Evolutionary conservation across 2,797 vertebrate genomes (phyloP).

Genomic region (Macroramphosus scolopax): DNA sequence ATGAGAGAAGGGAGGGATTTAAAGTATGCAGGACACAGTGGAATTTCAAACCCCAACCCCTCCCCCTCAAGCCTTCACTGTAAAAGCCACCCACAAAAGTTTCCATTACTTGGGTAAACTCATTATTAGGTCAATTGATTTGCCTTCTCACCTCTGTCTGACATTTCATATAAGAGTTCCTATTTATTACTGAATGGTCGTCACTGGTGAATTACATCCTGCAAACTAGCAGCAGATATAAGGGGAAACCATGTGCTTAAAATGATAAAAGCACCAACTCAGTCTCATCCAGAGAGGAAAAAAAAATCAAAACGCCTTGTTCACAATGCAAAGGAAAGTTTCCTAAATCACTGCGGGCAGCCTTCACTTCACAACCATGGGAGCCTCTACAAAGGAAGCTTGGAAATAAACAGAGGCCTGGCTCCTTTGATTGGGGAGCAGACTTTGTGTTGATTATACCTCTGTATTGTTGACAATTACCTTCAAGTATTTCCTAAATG

Average conservation of each 20-base stretch:
- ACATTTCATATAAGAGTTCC: too few relatives aligned
- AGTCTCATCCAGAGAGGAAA: neutral
- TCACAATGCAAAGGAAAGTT: conserved; percentile 47
- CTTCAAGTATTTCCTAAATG: conserved; percentile 73
- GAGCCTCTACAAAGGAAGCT: conserved; percentile 60
- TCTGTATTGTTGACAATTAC: conserved; percentile 74
- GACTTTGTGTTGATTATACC: conserved; percentile 62
- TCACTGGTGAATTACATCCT: too few relatives aligned
- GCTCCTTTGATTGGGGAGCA: conserved; percentile 37
- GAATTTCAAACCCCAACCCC: conserved; percentile 64
- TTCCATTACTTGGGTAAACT: conserved; percentile 62
- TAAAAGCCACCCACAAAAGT: conserved; percentile 42
- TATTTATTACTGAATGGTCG: neutral
- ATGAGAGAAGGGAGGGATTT: conserved; percentile 56
- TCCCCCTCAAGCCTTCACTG: conserved; percentile 45
- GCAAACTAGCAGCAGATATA: neutral
- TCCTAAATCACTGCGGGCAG: conserved; percentile 53
- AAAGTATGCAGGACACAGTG: conserved; percentile 65
- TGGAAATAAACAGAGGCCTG: conserved; percentile 65
- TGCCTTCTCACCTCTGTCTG: conserved; percentile 41
- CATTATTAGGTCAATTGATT: conserved; percentile 53
- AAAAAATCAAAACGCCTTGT: conserved; percentile 2
- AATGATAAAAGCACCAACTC: conserved; percentile 11
- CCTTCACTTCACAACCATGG: conserved; percentile 52
- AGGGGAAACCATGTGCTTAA: conserved; percentile 4